Evolutionary conservation across 1,140 invertebrate genomes (phyloP), one percentile per base, ranked within the genome.

Genomic region (Idris sp.): DNA sequence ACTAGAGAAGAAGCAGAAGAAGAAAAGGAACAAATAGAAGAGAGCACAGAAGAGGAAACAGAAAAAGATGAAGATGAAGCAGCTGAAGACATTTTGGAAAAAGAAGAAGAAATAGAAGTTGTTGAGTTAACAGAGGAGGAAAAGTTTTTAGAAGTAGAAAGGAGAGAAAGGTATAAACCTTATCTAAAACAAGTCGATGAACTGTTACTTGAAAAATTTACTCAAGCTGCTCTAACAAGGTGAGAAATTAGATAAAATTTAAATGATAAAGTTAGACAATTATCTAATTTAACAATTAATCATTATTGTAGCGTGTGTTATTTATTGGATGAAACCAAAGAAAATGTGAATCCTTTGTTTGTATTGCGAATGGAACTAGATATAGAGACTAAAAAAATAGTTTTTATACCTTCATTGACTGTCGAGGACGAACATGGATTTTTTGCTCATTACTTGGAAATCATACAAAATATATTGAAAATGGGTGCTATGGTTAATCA

Each of bases 401-500:
- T 33, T 7, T 94, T 91, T 74, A 80, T 88, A 10, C 92, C 92
- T 0, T 90, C 89, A 4, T 80, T 94, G 18, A 89, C 92, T 75
- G 77, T 88, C 7, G 88, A 89, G 9, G 87, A 90, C 22, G 85
- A 90, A 1, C 78, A 84, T 3, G 90, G 91, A 33, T 92, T 94
- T 67, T 90, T 90, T 25, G 83, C 84, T 25, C 83, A 90, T 30
- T 87, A 92, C 8, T 90, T 91, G 59, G 79, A 83, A 0, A 75
- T 93, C 4, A 75, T 93, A 13, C 86, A 90, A 33, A 90, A 92
- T 48, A 90, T 93, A 16, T 90, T 90, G 72, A 89, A 90, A 67
- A 91, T 92, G 86, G 90, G 93, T 0, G 90, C 91, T 2, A 87
- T 96, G 2, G 90, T 97, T 18, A 88, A 91, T 11, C 89, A 95